phyloP scores from a whole-genome alignment of 1,140 invertebrate species.

The Orchestia grillus region DNA sequence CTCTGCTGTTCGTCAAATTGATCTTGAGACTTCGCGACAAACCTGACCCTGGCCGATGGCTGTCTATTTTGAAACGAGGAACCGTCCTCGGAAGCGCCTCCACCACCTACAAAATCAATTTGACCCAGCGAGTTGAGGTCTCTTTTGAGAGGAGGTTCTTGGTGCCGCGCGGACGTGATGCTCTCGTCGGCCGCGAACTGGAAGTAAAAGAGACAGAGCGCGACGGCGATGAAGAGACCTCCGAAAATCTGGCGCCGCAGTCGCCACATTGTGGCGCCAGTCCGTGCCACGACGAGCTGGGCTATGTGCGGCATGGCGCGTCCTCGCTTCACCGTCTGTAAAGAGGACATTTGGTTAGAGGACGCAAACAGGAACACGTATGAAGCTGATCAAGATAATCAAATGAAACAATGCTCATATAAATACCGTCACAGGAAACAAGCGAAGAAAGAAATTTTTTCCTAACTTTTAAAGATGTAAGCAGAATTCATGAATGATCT shows the following conservation, averaged over 20 bases:
- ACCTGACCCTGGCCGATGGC: background rate
- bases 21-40: slow-evolving; percentile 25
- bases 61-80: background rate
- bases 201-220: slow-evolving; percentile 44
- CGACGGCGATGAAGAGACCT: slow-evolving; percentile 45
- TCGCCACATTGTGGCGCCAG: slow-evolving; percentile 38
- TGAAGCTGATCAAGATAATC: background rate
- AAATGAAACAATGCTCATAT: background rate
- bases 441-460: no score
- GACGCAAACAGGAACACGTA: background rate
- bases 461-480: no score
- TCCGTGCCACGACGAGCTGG: background rate
- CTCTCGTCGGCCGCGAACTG: slow-evolving; percentile 32
- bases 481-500: no score
- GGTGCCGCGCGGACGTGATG: background rate
- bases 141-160: slow-evolving; percentile 26
- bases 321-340: background rate
- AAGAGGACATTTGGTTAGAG: background rate
- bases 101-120: background rate
- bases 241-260: slow-evolving; percentile 29
- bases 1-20: slow-evolving; percentile 40
- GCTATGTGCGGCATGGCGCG: background rate
- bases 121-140: slow-evolving; percentile 18
- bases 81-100: background rate
- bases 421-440: background rate